Base-by-base conservation (phyloP, 2,888 invertebrate species). In the Tridacna gigas region DNA sequence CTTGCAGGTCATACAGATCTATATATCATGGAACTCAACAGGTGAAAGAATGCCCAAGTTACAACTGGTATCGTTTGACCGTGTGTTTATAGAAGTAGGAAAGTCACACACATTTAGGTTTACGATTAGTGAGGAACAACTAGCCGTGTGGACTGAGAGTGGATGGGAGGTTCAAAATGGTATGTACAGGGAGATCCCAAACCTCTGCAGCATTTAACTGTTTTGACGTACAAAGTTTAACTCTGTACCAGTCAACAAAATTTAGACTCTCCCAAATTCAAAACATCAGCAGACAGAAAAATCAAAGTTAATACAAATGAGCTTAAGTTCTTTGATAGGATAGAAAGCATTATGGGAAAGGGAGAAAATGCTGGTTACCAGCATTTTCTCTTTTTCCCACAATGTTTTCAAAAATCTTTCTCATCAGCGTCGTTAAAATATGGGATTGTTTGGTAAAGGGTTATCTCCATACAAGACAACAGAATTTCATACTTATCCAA, bases 1-100 rank as follows among this genome's bases (percentile, higher is more conserved):
- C 11, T 20, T 56, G 56, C 11, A 93, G 93, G 92, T 93, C 18
- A 84, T 92, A 26, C 93, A 93, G 79, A 84, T 92, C 0, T 93
- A 93, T 78, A 88, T 93, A 25, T 85, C 88, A 11, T 93, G 93
- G 93, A 61, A 74, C 0, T 80, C 86, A 65, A 80, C 90, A 11
- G 86, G 83, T 28, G 90, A 90, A 45, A 82, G 82, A 25, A 91
- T 90, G 89, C 93, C 93, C 0, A 77, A 80, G 12, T 56, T 86
- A 37, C 91, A 91, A 79, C 74, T 91, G 13, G 90, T 85, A 25
- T 83, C 82, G n/a, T 90, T 91, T 77, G 76, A 83, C 51, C 80
- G 90, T 37, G 74, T 89, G 0, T 74, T 78, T n/a, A 37, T 90
- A 4, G 60, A 78, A n/a, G 77, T 77, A n/a, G 73, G 81, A 12